Evolutionary conservation across 2,888 invertebrate species (phyloP).

Genomic region (Netelia virgata): DNA sequence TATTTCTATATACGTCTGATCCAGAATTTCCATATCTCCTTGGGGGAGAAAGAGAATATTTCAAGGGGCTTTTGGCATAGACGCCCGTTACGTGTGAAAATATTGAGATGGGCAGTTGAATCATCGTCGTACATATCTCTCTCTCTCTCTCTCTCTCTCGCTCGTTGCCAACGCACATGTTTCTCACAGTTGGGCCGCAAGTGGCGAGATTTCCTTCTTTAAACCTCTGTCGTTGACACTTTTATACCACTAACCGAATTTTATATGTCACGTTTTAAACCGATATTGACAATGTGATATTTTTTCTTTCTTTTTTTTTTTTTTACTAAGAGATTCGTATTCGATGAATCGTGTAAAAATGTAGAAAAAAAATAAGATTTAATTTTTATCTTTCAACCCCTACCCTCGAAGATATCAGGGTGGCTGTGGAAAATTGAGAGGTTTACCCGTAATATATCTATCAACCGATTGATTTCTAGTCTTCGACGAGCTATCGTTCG

Average conservation of each 20-base stretch:
- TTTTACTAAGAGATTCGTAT: too few relatives aligned
- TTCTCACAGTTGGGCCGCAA: not conserved
- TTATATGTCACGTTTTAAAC: too few relatives aligned
- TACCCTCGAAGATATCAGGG: too few relatives aligned
- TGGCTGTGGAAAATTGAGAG: slow-evolving; percentile 40
- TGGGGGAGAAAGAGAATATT: slow-evolving; percentile 35
- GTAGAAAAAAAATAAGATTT: too few relatives aligned
- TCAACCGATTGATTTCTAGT: slow-evolving; percentile 68
- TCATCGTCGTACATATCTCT: slow-evolving; percentile 29
- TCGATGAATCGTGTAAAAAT: too few relatives aligned
- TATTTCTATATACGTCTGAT: slow-evolving; percentile 27
- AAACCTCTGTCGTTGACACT: slow-evolving; percentile 17
- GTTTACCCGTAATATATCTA: slow-evolving; percentile 59
- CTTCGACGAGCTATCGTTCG: slow-evolving; percentile 41
- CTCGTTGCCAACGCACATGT: not conserved
- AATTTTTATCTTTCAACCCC: too few relatives aligned
- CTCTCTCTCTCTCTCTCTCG: not conserved
- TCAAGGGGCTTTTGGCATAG: slow-evolving; percentile 42
- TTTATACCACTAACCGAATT: too few relatives aligned
- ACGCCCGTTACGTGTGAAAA: slow-evolving; percentile 40
- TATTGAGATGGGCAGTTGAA: slow-evolving; percentile 52
- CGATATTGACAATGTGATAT: too few relatives aligned
- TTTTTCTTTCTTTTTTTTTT: too few relatives aligned
- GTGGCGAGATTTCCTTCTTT: not conserved
- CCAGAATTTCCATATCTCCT: slow-evolving; percentile 50